Conservation (phyloP, 64 coral and sea anemone genomes). For the Platygyra sinensis region DNA sequence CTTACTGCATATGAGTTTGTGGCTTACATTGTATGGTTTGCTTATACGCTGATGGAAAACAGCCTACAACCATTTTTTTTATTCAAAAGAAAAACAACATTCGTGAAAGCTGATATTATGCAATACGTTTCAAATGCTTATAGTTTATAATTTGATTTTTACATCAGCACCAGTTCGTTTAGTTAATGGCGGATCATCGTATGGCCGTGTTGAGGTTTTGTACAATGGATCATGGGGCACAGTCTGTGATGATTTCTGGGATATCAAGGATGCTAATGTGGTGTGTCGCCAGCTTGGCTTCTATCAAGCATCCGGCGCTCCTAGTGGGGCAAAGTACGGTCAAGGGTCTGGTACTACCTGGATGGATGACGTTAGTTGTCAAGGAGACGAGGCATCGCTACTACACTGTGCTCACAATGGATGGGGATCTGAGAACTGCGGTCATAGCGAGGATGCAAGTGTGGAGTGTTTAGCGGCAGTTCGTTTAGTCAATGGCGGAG, state of each 20-base stretch:
- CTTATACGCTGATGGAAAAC: no score
- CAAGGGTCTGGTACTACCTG: neutral
- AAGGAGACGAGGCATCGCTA: neutral
- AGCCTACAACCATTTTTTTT: no score
- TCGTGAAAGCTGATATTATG: no score
- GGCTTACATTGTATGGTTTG: no score
- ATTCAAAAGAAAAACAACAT: no score
- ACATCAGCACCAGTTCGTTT: neutral
- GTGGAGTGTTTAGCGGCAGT: neutral
- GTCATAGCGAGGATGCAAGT: neutral
- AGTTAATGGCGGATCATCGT: neutral
- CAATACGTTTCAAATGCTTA: no score
- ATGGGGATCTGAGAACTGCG: neutral
- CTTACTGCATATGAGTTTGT: no score
- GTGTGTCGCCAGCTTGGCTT: conserved; percentile 38
- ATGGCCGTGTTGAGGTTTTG: conserved; percentile 16
- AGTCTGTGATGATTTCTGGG: conserved; percentile 16
- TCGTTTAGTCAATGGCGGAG: neutral
- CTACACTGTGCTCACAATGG: conserved; percentile 8
- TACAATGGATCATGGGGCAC: conserved; percentile 39
- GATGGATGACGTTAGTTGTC: conserved; percentile 16
- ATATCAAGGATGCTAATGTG: conserved; percentile 25
- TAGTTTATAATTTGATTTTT: neutral
- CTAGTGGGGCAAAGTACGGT: neutral
- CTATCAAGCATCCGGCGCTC: neutral